Base-by-base conservation (phyloP, 2,888 invertebrate species). In the Tinea pellionella region DNA sequence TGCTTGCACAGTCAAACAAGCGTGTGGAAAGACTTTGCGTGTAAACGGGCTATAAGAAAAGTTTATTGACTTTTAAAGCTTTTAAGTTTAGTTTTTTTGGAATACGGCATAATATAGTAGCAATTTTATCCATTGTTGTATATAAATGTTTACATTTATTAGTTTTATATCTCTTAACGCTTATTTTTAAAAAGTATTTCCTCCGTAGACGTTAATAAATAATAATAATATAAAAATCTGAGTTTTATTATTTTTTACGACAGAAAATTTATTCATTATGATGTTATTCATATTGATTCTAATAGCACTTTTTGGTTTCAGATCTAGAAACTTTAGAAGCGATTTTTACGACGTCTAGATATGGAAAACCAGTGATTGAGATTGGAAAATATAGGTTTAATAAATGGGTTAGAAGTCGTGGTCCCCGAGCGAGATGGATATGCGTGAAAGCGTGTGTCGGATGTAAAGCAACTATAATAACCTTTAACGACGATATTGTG, bases 391-490 rank as follows among this genome's bases (percentile, higher is more conserved):
- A 74, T 60, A 68, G 71, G 55, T 76, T 69, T 60, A 69, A 69
- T 51, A 72, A 66, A 55, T 66, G 65, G 60, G 61, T 62, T 13
- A 62, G 64, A 11, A 64, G 64, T 53, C 64, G 32, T 1, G 73
- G 72, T 0, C 60, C 62, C 2, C 13, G 16, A 24, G 62, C 59
- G 0, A 61, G 69, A 0, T 75, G 74, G 73, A 62, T 66, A 11
- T 59, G 59, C 47, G 41, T 2, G 2, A 59, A 47, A 51, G 63
- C 61, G 62, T 63, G 16, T 65, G 61, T 24, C 16, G 1, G 68
- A 68, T 77, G 77, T 61, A 65, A 68, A 19, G 73, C 74, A 0
- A 63, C 66, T 0, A 64, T 77, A 8, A 64, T 66, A 9, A 73
- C 74, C 0, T 2, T 65, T 0, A 65, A 70, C 7, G 65, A 67